Conservation (phyloP, 2,888 invertebrate genomes). For the Hyles lineata region DNA sequence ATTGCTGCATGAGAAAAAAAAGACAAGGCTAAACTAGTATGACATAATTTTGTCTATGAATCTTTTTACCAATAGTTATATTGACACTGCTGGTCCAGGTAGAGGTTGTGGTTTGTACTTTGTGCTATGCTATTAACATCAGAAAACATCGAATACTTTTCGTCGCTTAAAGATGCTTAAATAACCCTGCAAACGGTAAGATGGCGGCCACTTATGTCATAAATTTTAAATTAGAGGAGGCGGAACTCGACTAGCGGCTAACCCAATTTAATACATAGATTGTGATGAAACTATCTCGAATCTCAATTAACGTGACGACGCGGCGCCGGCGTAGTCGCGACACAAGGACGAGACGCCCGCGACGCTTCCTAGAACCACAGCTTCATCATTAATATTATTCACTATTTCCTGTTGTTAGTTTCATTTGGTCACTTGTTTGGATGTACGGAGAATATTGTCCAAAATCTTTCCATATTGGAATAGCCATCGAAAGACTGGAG, state of each 20-base stretch:
- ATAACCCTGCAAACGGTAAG: not conserved
- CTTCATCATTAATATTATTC: not conserved
- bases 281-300: not conserved
- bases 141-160: too few relatives aligned
- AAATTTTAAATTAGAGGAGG: slow-evolving; percentile 9
- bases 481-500: too few relatives aligned
- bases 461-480: not conserved
- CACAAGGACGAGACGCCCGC: slow-evolving; percentile 39
- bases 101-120: too few relatives aligned
- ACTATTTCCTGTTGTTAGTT: slow-evolving; percentile 1
- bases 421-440: not conserved
- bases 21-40: too few relatives aligned
- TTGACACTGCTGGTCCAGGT: too few relatives aligned
- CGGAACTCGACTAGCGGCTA: not conserved
- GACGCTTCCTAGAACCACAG: not conserved
- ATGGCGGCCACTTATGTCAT: not conserved
- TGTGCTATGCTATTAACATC: too few relatives aligned
- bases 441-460: not conserved
- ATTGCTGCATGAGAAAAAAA: too few relatives aligned
- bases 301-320: not conserved
- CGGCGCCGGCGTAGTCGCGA: slow-evolving; percentile 24
- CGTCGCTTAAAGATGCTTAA: not conserved
- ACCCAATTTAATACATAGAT: slow-evolving; percentile 14
- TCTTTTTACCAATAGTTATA: too few relatives aligned
- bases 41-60: too few relatives aligned